phyloP scores from a whole-genome alignment of 2,113 vertebrate species.

The Melanotaenia duboulayi region DNA sequence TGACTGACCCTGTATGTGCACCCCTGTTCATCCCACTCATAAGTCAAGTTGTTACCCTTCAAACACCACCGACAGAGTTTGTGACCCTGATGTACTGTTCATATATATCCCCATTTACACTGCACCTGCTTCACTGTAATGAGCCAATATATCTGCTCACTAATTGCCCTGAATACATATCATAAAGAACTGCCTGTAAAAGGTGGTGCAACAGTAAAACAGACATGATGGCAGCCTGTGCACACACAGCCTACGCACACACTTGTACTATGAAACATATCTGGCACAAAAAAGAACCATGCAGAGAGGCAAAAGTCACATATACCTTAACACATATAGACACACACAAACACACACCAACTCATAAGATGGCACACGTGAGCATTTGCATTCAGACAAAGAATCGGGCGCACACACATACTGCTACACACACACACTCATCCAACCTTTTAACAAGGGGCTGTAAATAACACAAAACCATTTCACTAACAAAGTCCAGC shows the following conservation, averaged over 20 bases:
- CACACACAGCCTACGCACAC: conserved; percentile 25
- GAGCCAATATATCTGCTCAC: conserved; percentile 87
- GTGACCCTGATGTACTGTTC: conserved; percentile 69
- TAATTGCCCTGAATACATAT: conserved; percentile 88
- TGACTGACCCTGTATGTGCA: conserved; percentile 26
- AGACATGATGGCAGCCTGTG: conserved; percentile 66
- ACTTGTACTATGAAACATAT: conserved; percentile 35
- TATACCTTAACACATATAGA: conserved; percentile 10
- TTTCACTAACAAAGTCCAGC: conserved; percentile 76
- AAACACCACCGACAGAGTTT: conserved; percentile 56
- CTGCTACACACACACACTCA: conserved; percentile 30
- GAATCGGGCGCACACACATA: conserved; percentile 9
- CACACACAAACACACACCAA: conserved; percentile 9
- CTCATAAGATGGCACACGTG: conserved; percentile 8
- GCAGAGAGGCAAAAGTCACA: conserved; percentile 17
- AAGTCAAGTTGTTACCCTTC: conserved; percentile 49
- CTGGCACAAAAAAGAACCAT: conserved; percentile 61
- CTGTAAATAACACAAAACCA: conserved; percentile 77
- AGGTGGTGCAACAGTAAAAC: conserved; percentile 73
- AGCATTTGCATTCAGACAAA: neutral
- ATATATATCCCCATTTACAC: conserved; percentile 77
- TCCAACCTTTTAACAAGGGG: conserved; percentile 74
- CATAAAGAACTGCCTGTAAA: conserved; percentile 83
- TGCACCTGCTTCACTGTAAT: conserved; percentile 86
- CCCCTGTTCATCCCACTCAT: conserved; percentile 45